These are phyloP conservation scores for Quadroppia sp. DNA, from an alignment of 2,888 invertebrate genomes.

Conservation along the genomic window DNA sequence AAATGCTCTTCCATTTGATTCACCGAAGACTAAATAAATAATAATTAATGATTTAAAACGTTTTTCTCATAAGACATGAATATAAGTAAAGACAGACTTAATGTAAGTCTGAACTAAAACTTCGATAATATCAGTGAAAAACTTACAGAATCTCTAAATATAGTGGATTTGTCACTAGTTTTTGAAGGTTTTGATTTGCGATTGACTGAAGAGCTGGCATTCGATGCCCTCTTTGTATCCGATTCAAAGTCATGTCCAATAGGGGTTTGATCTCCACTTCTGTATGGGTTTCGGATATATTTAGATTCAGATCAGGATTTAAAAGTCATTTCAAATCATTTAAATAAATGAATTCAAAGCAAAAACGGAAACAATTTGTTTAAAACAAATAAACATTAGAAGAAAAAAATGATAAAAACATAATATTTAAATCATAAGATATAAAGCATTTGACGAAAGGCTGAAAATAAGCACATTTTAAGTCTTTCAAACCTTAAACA, in stretches of 20 bases:
- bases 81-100: neutral
- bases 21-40: slow-evolving; percentile 1
- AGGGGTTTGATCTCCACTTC: slow-evolving; percentile 13
- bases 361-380: neutral
- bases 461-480: neutral
- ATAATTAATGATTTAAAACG: neutral
- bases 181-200: neutral
- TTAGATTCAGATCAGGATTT: neutral
- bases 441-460: neutral
- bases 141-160: neutral
- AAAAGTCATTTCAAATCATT: neutral
- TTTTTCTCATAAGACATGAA: neutral
- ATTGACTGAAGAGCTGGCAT: neutral
- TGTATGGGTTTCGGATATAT: neutral
- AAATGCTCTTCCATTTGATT: neutral
- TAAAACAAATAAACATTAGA: slow-evolving; percentile 14
- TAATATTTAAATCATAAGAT: too few relatives aligned
- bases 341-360: neutral
- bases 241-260: slow-evolving; percentile 6
- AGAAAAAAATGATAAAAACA: too few relatives aligned
- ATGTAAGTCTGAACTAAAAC: neutral
- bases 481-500: neutral
- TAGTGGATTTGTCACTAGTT: slow-evolving; percentile 2
- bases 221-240: neutral
- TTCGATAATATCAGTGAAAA: neutral